Evolutionary conservation across 1,140 invertebrate genomes (phyloP), one percentile per base, ranked within the genome.

Genomic region (Apolygus lucorum): DNA sequence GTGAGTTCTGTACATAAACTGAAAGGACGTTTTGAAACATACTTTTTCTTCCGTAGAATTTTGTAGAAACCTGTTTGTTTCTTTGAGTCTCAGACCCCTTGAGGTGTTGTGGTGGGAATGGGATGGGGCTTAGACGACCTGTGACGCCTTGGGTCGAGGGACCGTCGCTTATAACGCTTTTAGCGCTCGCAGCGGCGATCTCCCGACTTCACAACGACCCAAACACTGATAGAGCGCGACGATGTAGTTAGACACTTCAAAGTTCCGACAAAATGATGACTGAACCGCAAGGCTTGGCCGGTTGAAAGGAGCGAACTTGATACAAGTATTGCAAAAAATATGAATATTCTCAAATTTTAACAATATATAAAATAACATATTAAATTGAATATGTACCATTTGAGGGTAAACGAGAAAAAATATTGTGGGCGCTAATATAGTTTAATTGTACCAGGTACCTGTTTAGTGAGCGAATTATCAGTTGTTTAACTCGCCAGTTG

Each of bases 131-230:
- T 59, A 11, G 54, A 59, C 54, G 54, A 59, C 54, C 22, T 59
- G 54, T 11, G 54, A 59, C 22, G 54, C 54, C 34, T 59, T 17
- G 22, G 54, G 54, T 59, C 54, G 54, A 24, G 54, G 54, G 54
- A 59, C 54, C 54, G 54, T 24, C 54, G 54, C 54, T 59, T 13
- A 22, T 24, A 59, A 4, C 13, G 8, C 17, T 17, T 49, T 49
- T 59, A 21, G 54, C 54, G 54, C 13, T 21, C 13, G 22, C 11
- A 24, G 54, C 22, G 54, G 22, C 54, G 54, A 59, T 59, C 54
- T 59, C 54, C 22, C 54, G 54, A 59, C 54, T 59, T 59, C 8
- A 59, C 54, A 59, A 59, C 54, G 54, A 59, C 54, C 54, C 54
- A 17, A 59, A 59, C 54, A 59, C 4, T 4, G 4, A 42, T 8